These are phyloP conservation scores for Melanostigma gelatinosum DNA, from an alignment of 2,113 vertebrate genomes.

Conservation along the genomic window DNA sequence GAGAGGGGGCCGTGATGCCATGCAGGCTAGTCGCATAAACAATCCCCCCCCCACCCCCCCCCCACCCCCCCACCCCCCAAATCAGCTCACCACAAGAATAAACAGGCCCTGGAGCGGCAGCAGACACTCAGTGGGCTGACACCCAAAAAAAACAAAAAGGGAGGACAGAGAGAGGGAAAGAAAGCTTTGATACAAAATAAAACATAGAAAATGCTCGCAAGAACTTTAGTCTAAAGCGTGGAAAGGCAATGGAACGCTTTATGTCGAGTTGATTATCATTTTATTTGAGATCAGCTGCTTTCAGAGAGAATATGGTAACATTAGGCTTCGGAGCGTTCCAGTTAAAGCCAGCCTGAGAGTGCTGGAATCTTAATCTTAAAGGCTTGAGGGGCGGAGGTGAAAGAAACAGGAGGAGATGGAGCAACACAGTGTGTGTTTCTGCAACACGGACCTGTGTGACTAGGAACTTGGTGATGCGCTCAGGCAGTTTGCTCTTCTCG, in stretches of 20 bases:
- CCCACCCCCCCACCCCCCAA: slow-evolving; percentile 31
- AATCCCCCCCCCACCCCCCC: slow-evolving; percentile 44
- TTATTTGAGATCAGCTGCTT: neutral
- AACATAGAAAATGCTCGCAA: neutral
- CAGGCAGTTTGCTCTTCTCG: slow-evolving; percentile 97
- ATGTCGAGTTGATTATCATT: neutral
- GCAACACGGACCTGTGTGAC: slow-evolving; percentile 91
- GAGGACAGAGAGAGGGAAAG: neutral
- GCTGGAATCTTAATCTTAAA: neutral
- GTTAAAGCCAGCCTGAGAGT: neutral
- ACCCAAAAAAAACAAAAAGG: slow-evolving; percentile 12
- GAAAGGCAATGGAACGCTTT: neutral
- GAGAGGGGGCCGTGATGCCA: slow-evolving; percentile 71
- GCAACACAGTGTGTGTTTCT: neutral
- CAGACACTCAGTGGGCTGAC: slow-evolving; percentile 22
- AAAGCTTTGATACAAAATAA: neutral
- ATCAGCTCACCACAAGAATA: slow-evolving; percentile 70
- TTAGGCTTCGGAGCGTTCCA: neutral
- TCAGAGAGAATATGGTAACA: neutral
- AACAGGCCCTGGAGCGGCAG: slow-evolving; percentile 59
- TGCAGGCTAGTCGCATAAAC: slow-evolving; percentile 71
- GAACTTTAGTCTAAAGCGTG: neutral
- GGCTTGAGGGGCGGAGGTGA: neutral
- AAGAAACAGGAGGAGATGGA: neutral
- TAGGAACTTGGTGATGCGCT: slow-evolving; percentile 97